Evolutionary conservation across 2,797 vertebrate species (phyloP).

Genomic region (Carapus acus): DNA sequence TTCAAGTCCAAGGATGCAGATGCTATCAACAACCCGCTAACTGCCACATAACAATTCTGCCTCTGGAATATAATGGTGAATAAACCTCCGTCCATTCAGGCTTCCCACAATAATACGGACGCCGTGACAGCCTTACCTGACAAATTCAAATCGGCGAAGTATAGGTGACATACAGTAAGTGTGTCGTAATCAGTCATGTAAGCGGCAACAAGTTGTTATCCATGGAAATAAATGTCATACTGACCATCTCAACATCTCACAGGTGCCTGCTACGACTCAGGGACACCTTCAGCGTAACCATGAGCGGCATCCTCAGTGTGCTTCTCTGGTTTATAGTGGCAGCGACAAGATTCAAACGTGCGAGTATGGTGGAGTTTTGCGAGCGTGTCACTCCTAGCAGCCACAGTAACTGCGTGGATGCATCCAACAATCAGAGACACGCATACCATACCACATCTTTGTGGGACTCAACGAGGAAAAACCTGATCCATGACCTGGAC

Average conservation of each 20-base stretch:
- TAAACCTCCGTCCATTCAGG: too few species aligned
- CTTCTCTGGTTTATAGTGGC: conserved; percentile 22
- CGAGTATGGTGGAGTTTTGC: conserved; percentile 20
- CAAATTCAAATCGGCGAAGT: too few species aligned
- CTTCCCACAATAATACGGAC: too few species aligned
- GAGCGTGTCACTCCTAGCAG: conserved; percentile 16
- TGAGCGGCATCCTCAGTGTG: conserved; percentile 12
- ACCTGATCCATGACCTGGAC: conserved; percentile 30
- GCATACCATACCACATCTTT: conserved; percentile 10
- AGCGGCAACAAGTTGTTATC: too few species aligned
- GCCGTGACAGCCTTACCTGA: too few species aligned
- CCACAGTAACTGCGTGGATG: not conserved
- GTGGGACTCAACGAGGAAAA: conserved; percentile 29
- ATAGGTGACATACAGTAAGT: too few species aligned
- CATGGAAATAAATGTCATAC: too few species aligned
- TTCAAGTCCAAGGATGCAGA: too few species aligned
- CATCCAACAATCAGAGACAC: not conserved
- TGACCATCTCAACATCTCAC: not conserved
- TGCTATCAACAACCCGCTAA: too few species aligned
- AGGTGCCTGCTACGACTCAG: not conserved
- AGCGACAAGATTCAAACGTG: conserved; percentile 16
- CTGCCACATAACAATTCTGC: too few species aligned
- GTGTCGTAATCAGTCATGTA: too few species aligned
- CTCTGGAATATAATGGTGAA: too few species aligned
- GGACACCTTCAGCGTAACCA: not conserved